phyloP scores from a whole-genome alignment of 2,797 vertebrate species.

The Pseudopleuronectes americanus region DNA sequence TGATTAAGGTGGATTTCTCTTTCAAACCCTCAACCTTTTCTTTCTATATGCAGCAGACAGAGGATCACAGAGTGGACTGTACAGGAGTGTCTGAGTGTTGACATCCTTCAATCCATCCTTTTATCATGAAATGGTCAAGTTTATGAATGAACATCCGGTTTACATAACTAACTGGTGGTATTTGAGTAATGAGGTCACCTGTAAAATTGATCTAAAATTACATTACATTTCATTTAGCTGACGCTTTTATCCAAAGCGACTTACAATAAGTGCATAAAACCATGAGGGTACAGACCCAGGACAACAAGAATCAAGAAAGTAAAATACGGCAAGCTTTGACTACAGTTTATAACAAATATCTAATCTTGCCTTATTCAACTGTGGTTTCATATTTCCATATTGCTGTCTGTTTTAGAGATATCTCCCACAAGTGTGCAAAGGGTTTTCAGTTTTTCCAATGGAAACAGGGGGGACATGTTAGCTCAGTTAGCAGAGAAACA shows the following conservation, averaged over 20 bases:
- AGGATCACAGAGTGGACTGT: conserved; percentile 17
- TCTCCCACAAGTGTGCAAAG: neutral
- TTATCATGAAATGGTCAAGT: conserved; percentile 1
- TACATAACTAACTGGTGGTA: neutral
- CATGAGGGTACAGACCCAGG: too few species aligned
- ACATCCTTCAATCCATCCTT: neutral
- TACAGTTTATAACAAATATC: neutral
- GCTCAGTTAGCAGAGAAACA: neutral
- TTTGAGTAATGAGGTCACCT: neutral
- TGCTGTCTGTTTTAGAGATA: too few species aligned
- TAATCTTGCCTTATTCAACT: too few species aligned
- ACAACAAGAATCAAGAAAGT: too few species aligned
- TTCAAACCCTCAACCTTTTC: neutral
- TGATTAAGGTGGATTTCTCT: conserved; percentile 10
- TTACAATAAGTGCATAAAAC: too few species aligned
- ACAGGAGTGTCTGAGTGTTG: conserved; percentile 33
- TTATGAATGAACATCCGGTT: neutral
- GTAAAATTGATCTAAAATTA: neutral
- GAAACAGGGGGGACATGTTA: too few species aligned
- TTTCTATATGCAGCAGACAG: conserved; percentile 15
- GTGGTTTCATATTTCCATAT: neutral
- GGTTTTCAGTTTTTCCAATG: too few species aligned
- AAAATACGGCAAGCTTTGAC: neutral
- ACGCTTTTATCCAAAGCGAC: too few species aligned
- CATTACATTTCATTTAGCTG: too few species aligned